Conservation (phyloP, 2,113 vertebrate genomes). For the Vidua chalybeata region DNA sequence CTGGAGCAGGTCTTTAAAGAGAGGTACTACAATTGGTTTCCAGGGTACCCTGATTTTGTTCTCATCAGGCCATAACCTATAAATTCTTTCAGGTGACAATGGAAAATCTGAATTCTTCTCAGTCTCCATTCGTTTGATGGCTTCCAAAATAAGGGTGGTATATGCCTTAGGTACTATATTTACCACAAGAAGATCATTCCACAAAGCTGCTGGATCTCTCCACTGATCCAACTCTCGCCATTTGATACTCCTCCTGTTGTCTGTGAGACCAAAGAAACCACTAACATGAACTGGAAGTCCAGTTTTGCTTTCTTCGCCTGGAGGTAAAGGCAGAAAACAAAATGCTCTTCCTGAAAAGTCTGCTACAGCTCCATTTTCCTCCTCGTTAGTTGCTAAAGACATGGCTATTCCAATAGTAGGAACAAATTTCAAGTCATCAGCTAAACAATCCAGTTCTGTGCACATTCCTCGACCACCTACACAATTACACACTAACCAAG, state of each 20-base stretch:
- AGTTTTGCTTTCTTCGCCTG: constrained; percentile 93
- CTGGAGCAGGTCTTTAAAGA: constrained; percentile 87
- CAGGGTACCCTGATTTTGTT: constrained; percentile 83
- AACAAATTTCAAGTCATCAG: constrained; percentile 94
- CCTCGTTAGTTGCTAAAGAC: constrained; percentile 72
- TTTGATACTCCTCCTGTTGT: constrained; percentile 97
- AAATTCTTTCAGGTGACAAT: constrained; percentile 81
- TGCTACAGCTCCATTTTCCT: constrained; percentile 79
- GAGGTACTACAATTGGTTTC: constrained; percentile 87
- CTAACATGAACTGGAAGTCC: constrained; percentile 97
- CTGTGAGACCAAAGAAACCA: constrained; percentile 96
- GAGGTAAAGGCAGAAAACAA: constrained; percentile 95
- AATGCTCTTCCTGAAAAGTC: constrained; percentile 92
- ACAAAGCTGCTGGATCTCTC: constrained; percentile 94
- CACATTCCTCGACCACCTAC: constrained; percentile 93
- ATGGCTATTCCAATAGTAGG: constrained; percentile 92
- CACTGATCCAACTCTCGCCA: constrained; percentile 97
- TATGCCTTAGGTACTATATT: constrained; percentile 91
- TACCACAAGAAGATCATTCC: constrained; percentile 92
- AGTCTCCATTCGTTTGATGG: constrained; percentile 83
- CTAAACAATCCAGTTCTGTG: constrained; percentile 86
- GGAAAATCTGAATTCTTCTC: constrained; percentile 84
- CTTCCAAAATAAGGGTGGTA: constrained; percentile 86
- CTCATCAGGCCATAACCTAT: constrained; percentile 89
- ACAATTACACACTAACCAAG: constrained; percentile 94